phyloP scores from a whole-genome alignment of 2,888 invertebrate genomes.

The Beris morrisii region DNA sequence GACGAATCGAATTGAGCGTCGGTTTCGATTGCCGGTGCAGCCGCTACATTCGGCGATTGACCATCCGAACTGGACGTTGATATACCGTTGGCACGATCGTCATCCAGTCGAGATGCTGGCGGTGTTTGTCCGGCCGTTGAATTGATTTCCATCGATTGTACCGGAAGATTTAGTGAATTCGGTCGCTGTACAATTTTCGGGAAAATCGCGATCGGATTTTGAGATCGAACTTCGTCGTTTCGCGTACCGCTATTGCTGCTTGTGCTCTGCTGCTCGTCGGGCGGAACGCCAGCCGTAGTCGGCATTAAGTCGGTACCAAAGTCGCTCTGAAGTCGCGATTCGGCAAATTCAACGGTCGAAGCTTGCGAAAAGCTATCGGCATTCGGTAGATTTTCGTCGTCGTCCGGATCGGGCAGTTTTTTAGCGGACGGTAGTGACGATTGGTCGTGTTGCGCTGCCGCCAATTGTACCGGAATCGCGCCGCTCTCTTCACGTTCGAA shows the following conservation, averaged over 20 bases:
- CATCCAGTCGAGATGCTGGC: conserved; percentile 40
- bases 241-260: conserved; percentile 29
- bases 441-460: no score
- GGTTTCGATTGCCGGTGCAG: not conserved
- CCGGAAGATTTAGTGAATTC: conserved; percentile 51
- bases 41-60: conserved; percentile 6
- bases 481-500: not conserved
- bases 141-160: conserved; percentile 42
- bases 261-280: conserved; percentile 29
- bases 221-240: conserved; percentile 1
- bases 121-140: conserved; percentile 51
- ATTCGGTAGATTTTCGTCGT: conserved; percentile 48
- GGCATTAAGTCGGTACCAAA: conserved; percentile 35
- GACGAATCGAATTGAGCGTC: no score
- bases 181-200: conserved; percentile 45
- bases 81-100: conserved; percentile 46
- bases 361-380: conserved; percentile 56
- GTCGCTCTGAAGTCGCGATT: conserved; percentile 43
- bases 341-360: conserved; percentile 55
- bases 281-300: no score
- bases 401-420: conserved; percentile 23
- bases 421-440: not conserved
- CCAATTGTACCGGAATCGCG: not conserved
- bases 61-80: conserved; percentile 39
- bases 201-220: no score